These are phyloP conservation scores for Sardina pilchardus DNA, from an alignment of 2,113 vertebrate species.

Conservation along the genomic window DNA sequence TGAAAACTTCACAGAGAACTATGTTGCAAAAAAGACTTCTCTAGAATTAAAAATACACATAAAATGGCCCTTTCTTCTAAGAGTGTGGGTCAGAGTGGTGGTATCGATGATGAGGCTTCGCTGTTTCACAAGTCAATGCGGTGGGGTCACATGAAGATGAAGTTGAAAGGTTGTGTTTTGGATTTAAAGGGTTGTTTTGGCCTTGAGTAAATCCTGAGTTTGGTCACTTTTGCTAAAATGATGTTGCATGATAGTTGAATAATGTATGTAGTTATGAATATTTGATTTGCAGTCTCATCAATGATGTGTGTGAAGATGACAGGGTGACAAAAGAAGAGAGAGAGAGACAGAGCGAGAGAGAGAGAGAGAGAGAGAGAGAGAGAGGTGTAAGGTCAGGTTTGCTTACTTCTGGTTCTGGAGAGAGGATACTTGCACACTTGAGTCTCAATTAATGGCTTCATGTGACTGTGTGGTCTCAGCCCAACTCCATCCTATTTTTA, in stretches of 20 bases:
- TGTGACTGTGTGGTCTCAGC: not conserved
- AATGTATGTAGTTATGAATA: not conserved
- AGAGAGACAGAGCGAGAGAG: not conserved
- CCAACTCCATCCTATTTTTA: not conserved
- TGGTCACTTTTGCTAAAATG: not conserved
- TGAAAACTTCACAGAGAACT: not conserved
- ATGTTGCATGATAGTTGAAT: not conserved
- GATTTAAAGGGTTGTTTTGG: not conserved
- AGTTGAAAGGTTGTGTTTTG: not conserved
- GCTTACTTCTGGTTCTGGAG: slow-evolving; percentile 7
- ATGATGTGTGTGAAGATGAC: not conserved
- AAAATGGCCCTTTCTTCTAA: not conserved
- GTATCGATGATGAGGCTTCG: not conserved
- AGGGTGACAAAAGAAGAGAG: not conserved
- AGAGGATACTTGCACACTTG: not conserved
- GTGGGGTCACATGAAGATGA: not conserved
- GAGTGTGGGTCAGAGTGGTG: not conserved
- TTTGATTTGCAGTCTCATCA: not conserved
- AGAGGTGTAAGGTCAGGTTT: slow-evolving; percentile 36
- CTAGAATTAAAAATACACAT: not conserved
- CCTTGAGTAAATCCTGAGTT: not conserved
- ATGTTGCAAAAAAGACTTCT: not conserved
- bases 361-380: not conserved
- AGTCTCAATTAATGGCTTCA: not conserved
- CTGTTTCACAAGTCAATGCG: not conserved